Evolutionary conservation across 2,888 invertebrate species (phyloP), one percentile per base, ranked within the genome.

Genomic region (Pristionchus maxplancki): DNA sequence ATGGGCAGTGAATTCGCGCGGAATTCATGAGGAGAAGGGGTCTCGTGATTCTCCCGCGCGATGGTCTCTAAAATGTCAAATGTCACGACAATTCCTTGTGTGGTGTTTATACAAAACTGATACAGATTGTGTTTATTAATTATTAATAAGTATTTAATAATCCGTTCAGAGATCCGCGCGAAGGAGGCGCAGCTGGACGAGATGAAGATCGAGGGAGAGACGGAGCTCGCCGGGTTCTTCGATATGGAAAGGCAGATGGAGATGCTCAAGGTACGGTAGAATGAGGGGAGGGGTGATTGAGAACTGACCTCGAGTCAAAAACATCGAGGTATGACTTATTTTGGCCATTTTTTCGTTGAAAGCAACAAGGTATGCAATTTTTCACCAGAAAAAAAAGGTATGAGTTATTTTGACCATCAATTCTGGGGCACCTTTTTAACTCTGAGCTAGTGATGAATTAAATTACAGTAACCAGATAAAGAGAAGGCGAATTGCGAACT

Each of bases 151-250:
- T 34, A 40, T 1, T 64, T 78, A 3, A 9, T 78, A n/a, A n/a
- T n/a, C n/a, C n/a, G n/a, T n/a, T 24, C 53, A 87, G 87, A 74
- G 87, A 87, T 87, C 37, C 50, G 62, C 53, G 95, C 97, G 97
- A 96, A 95, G 96, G 96, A 97, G 94, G 95, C 96, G 67, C 96
- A 96, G 91, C 96, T 96, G 91, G 96, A 97, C 85, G 95, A 95
- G 0, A 95, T 97, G 44, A 95, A 95, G 37, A 96, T 98, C 8
- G 96, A 96, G 40, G 96, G 97, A 89, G 98, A 98, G 95, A 96
- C 95, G 17, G 96, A 96, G 91, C 96, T 98, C 90, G 96, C 97
- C 0, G 96, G 97, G 0, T 99, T 98, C 95, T 97, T 97, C 95
- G 96, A 96, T 93, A 87, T 94, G 85, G 88, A 90, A 78, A 86